Percentiles rank a stretch among this genome's conserved stretches.
Evolutionary conservation across 2,888 invertebrate species (phyloP).

Genomic region (Dioctria linearis): DNA sequence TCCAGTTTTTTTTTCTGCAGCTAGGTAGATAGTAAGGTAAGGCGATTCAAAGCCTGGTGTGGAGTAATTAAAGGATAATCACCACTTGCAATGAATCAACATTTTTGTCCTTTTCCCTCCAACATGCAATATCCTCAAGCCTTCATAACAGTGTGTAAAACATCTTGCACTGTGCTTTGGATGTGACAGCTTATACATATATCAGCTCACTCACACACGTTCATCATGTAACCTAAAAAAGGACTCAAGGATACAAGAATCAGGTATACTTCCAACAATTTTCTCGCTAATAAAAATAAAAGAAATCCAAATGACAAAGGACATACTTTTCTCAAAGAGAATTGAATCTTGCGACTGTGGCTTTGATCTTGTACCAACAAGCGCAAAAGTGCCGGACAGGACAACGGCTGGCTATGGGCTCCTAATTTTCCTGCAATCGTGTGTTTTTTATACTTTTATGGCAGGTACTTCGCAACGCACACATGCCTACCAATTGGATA

Average conservation of each 20-base stretch:
- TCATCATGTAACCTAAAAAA: background rate
- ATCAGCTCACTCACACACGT: background rate
- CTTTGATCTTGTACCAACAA: constrained; percentile 29
- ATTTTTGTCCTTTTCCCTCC: constrained; percentile 1
- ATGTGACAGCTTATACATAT: background rate
- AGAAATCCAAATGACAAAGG: background rate
- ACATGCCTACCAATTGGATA: too few species aligned
- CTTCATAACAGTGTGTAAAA: background rate
- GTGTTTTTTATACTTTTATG: background rate
- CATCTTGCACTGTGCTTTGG: background rate
- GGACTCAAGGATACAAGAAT: constrained; percentile 6
- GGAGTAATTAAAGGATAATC: constrained; percentile 51
- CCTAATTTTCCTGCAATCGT: background rate
- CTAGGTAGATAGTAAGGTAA: background rate
- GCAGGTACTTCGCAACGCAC: too few species aligned
- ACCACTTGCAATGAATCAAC: constrained; percentile 14
- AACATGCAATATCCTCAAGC: background rate
- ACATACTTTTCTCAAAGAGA: constrained; percentile 37
- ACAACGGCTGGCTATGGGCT: background rate
- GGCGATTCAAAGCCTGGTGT: constrained; percentile 10
- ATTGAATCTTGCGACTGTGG: constrained; percentile 37
- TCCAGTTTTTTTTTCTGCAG: background rate
- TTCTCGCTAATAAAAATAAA: constrained; percentile 22
- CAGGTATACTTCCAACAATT: constrained; percentile 2
- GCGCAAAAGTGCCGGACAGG: background rate